A percentile compares a stretch with the other conserved stretches of the same genome.
Evolutionary conservation across 2,113 vertebrate species (phyloP).

Genomic region (Lethenteron reissneri): DNA sequence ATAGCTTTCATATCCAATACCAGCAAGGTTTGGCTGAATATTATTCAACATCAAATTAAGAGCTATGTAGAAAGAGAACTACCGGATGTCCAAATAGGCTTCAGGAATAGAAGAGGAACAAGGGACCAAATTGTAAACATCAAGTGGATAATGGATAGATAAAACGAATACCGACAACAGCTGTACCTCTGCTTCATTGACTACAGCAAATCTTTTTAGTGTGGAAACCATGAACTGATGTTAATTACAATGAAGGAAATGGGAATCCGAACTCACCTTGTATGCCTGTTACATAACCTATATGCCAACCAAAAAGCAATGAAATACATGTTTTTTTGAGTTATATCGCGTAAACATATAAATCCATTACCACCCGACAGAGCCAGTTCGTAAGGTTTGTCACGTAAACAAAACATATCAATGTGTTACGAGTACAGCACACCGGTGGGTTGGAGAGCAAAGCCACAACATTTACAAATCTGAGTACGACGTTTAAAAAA

Average conservation of each 20-base stretch:
- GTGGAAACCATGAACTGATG: slow-evolving; percentile 7
- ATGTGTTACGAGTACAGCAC: no score
- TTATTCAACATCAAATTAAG: slow-evolving; percentile 6
- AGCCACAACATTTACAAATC: no score
- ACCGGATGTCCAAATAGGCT: slow-evolving; percentile 7
- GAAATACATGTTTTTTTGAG: not conserved
- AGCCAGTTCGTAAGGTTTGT: no score
- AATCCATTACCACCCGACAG: no score
- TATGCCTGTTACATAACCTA: slow-evolving; percentile 6
- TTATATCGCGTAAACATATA: no score
- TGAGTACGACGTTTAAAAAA: no score
- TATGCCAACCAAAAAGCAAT: slow-evolving; percentile 7
- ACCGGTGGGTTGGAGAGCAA: no score
- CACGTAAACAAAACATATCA: no score
- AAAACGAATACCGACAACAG: slow-evolving; percentile 3
- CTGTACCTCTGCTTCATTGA: slow-evolving; percentile 7
- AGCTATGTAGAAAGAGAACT: slow-evolving; percentile 8
- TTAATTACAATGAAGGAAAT: slow-evolving; percentile 7
- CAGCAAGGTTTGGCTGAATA: slow-evolving; percentile 9
- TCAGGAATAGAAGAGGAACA: slow-evolving; percentile 9
- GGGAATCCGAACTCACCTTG: slow-evolving; percentile 7
- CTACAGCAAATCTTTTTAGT: slow-evolving; percentile 6
- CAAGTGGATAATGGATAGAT: slow-evolving; percentile 8
- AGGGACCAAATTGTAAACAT: slow-evolving; percentile 8
- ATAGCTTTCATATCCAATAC: slow-evolving; percentile 8